Percentiles rank a stretch among this genome's conserved stretches.
phyloP scores from a whole-genome alignment of 1,140 invertebrate species.

The Drosophila sechellia region DNA sequence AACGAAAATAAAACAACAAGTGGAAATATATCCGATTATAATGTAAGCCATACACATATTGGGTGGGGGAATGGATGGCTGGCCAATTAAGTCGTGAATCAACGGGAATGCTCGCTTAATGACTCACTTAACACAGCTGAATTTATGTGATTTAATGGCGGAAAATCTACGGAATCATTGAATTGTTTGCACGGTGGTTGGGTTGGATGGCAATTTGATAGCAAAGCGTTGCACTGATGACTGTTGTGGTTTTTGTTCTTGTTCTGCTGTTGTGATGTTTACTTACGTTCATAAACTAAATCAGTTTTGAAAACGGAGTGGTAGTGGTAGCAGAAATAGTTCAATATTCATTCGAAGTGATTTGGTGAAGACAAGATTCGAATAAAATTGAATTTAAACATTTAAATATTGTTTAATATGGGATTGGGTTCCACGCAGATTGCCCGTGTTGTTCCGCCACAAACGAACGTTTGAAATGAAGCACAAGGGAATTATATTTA shows the following conservation, averaged over 20 bases:
- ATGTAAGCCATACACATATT: constrained; percentile 5
- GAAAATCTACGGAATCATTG: neutral
- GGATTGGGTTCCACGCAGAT: constrained; percentile 56
- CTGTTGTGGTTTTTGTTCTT: constrained; percentile 40
- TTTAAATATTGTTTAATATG: constrained; percentile 27
- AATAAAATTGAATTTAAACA: constrained; percentile 32
- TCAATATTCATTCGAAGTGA: constrained; percentile 8
- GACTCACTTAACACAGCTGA: constrained; percentile 9
- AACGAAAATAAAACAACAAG: constrained; percentile 5
- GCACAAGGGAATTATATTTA: constrained; percentile 65
- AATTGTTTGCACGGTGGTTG: constrained; percentile 31
- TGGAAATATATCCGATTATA: neutral
- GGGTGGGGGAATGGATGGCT: constrained; percentile 1
- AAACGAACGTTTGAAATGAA: constrained; percentile 67
- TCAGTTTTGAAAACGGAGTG: constrained; percentile 45
- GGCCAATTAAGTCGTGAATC: constrained; percentile 15
- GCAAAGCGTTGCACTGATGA: constrained; percentile 44
- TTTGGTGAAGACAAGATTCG: constrained; percentile 9
- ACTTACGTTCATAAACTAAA: constrained; percentile 78
- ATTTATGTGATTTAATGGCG: constrained; percentile 1
- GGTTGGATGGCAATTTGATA: constrained; percentile 46
- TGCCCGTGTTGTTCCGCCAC: constrained; percentile 66
- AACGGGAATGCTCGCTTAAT: constrained; percentile 6
- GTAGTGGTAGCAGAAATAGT: constrained; percentile 33
- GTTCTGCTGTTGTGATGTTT: constrained; percentile 32